Evolutionary conservation across 2,797 vertebrate genomes (phyloP), one percentile per base, ranked within the genome.

Genomic region (Agapornis canus): DNA sequence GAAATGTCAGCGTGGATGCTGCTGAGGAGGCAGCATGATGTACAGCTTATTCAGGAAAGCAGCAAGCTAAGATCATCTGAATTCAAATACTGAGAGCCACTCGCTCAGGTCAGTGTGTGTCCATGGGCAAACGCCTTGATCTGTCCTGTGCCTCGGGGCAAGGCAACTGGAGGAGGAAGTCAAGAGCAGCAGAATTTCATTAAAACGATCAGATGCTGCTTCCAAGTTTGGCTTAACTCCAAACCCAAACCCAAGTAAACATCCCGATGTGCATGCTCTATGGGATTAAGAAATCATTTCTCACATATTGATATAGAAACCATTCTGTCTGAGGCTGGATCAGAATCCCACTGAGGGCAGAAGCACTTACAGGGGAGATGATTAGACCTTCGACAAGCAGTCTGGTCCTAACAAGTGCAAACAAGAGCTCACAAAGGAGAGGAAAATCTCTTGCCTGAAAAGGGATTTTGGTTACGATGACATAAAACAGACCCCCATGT

Each of bases 71-170:
- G 69, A 90, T 65, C 51, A 48, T 90, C 93, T 27, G 57, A 79
- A 90, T 82, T 93, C 90, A 80, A 9, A 60, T 16, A 11, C 1
- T 9, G 47, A 4, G 73, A 94, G 88, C 42, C 61, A 5, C 52
- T 80, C 39, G 0, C 72, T 85, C 3, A 17, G 85, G 69, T 70
- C 96, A 88, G 82, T 60, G 92, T 82, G 93, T 70, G 94, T 81
- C 95, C 85, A 18, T 3, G 16, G 94, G 87, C 91, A 90, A 78
- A 23, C 0, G 60, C 92, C 94, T 92, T 96, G 76, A 95, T 96
- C 94, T 88, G 29, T 7, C 48, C 87, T 59, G 52, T 35, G 94
- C 94, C 91, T 93, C 84, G 0, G 89, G 95, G 94, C 89, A 77
- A 86, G 51, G 88, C 84, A 69, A 87, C 86, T 11, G 72, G 22